phyloP scores from a whole-genome alignment of 2,113 vertebrate genomes.

The Cebidichthys violaceus region DNA sequence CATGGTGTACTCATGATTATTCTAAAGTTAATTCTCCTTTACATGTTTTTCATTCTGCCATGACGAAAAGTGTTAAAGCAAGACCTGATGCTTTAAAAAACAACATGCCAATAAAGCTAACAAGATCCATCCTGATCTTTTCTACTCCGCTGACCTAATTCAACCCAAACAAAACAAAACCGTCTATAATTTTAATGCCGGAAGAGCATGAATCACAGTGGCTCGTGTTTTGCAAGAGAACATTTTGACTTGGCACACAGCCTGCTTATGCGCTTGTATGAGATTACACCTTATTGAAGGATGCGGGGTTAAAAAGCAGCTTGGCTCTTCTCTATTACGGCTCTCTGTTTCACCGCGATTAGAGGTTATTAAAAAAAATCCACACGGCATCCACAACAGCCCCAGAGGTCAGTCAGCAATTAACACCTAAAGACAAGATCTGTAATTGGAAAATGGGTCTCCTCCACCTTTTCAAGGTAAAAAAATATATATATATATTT shows the following conservation, averaged over 20 bases:
- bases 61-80: not conserved
- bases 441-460: constrained; percentile 70
- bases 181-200: not conserved
- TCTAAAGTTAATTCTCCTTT: constrained; percentile 15
- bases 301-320: constrained; percentile 53
- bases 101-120: constrained; percentile 1
- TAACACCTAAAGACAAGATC: constrained; percentile 72
- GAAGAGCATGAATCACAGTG: constrained; percentile 53
- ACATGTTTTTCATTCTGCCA: constrained; percentile 9
- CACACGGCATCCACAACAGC: constrained; percentile 43
- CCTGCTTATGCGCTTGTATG: constrained; percentile 36
- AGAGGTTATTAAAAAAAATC: constrained; percentile 66
- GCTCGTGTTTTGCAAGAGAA: constrained; percentile 36
- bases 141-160: constrained; percentile 35
- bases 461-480: constrained; percentile 41
- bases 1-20: constrained; percentile 12
- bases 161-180: constrained; percentile 32
- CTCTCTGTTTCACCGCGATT: constrained; percentile 63
- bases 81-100: constrained; percentile 9
- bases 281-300: constrained; percentile 60
- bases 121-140: constrained; percentile 4
- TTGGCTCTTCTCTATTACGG: constrained; percentile 52
- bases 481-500: constrained; percentile 30
- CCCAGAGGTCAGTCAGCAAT: constrained; percentile 69
- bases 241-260: constrained; percentile 31